Conservation (phyloP, 2,888 invertebrate species). For the Cephalotes varians region DNA sequence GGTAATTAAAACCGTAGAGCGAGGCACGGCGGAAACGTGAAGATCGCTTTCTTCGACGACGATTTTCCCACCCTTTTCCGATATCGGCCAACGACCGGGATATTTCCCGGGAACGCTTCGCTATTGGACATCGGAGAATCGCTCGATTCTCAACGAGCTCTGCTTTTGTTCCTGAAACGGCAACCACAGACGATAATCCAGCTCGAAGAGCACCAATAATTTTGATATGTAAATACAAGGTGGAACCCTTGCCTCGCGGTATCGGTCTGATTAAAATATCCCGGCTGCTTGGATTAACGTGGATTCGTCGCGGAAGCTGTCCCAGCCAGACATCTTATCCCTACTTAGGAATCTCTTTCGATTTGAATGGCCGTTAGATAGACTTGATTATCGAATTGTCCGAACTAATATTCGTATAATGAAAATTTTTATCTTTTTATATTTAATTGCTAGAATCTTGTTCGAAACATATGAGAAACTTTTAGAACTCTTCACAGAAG, state of each 20-base stretch:
- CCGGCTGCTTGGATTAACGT: constrained; percentile 68
- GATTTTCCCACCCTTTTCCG: constrained; percentile 48
- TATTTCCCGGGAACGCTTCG: constrained; percentile 53
- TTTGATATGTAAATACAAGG: constrained; percentile 78
- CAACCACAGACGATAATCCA: constrained; percentile 69
- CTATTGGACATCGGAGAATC: constrained; percentile 69
- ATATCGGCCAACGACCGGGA: constrained; percentile 56
- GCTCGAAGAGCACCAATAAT: constrained; percentile 73
- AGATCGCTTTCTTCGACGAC: constrained; percentile 64
- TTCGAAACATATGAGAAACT: neutral
- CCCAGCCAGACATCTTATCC: constrained; percentile 73
- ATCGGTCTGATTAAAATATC: constrained; percentile 77
- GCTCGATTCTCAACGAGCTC: constrained; percentile 61
- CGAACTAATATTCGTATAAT: neutral
- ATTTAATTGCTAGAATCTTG: neutral
- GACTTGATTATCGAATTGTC: constrained; percentile 67
- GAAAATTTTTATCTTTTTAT: neutral
- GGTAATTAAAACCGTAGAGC: constrained; percentile 69
- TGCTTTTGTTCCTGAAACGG: constrained; percentile 66
- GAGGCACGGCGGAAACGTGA: constrained; percentile 61
- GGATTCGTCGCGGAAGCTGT: constrained; percentile 61
- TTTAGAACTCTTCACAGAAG: neutral
- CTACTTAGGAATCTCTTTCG: constrained; percentile 55
- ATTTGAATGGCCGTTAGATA: constrained; percentile 25
- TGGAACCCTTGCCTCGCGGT: constrained; percentile 70